phyloP scores from a whole-genome alignment of 2,113 vertebrate species.

The Psilopogon haemacephalus region DNA sequence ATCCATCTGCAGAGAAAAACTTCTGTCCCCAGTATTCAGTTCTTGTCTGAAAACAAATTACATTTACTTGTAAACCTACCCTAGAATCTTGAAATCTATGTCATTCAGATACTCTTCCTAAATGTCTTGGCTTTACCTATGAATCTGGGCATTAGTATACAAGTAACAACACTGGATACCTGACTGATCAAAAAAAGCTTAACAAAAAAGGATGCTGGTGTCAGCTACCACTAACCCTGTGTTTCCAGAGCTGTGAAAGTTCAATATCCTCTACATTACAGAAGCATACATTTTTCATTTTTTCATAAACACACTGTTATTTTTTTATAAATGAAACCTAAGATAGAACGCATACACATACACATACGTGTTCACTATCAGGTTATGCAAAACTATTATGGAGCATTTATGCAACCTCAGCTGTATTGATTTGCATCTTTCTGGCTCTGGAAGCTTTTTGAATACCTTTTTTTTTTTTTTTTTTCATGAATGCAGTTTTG shows the following conservation, averaged over 20 bases:
- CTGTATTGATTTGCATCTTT: background rate
- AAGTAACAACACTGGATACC: background rate
- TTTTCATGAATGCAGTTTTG: background rate
- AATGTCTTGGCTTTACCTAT: background rate
- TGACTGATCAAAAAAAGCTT: background rate
- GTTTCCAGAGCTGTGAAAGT: background rate
- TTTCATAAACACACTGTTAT: background rate
- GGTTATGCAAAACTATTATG: background rate
- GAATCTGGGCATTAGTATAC: background rate
- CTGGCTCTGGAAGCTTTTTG: background rate
- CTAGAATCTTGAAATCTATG: background rate
- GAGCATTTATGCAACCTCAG: background rate
- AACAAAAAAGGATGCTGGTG: background rate
- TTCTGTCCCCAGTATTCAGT: background rate
- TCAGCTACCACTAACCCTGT: background rate
- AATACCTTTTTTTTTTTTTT: background rate
- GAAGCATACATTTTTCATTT: background rate
- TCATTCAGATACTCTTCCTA: background rate
- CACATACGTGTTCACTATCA: background rate
- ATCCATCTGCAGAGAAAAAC: background rate
- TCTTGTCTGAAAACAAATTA: background rate
- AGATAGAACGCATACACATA: background rate
- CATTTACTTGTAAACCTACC: background rate
- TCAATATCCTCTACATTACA: background rate
- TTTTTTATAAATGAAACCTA: background rate